A percentile compares a stretch with the other conserved stretches of the same genome.
These are phyloP conservation scores for Passerculus sandwichensis DNA, from an alignment of 2,797 vertebrate species.

Conservation along the genomic window DNA sequence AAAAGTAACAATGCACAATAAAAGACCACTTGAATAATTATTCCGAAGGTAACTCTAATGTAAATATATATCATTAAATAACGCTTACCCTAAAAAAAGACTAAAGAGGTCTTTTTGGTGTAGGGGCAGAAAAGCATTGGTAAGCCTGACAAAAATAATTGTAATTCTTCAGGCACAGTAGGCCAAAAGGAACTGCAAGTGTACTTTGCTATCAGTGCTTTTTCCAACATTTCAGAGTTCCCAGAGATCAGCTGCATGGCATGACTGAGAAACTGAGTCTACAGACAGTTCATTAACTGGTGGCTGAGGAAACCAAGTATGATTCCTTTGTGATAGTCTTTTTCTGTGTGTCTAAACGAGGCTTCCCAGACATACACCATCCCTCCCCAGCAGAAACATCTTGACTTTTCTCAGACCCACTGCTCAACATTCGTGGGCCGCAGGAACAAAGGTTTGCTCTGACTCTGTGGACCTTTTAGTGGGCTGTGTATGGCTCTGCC, in stretches of 20 bases:
- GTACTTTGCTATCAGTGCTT: neutral
- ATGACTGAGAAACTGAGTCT: conserved; percentile 15
- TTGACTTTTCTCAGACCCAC: neutral
- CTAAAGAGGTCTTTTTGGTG: rapidly evolving
- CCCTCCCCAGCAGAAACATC: neutral
- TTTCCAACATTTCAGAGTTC: conserved; percentile 24
- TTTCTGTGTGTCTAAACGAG: neutral
- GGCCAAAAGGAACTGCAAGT: neutral
- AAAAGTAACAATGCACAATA: neutral
- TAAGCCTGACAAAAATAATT: neutral
- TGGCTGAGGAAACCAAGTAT: neutral
- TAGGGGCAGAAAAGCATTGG: neutral
- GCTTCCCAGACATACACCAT: neutral
- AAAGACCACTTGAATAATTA: neutral
- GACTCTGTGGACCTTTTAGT: neutral
- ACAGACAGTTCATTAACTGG: conserved; percentile 47
- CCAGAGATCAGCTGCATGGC: conserved; percentile 13
- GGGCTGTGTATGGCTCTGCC: neutral
- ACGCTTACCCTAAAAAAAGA: neutral
- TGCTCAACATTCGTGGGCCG: rapidly evolving
- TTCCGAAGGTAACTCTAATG: neutral
- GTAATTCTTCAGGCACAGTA: neutral
- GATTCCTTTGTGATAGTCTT: neutral
- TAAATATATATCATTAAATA: neutral
- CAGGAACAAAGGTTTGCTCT: conserved; percentile 18